Percentiles rank a stretch among this genome's conserved stretches.
phyloP scores from a whole-genome alignment of 2,797 vertebrate genomes.

The Clarias platycephalus region DNA sequence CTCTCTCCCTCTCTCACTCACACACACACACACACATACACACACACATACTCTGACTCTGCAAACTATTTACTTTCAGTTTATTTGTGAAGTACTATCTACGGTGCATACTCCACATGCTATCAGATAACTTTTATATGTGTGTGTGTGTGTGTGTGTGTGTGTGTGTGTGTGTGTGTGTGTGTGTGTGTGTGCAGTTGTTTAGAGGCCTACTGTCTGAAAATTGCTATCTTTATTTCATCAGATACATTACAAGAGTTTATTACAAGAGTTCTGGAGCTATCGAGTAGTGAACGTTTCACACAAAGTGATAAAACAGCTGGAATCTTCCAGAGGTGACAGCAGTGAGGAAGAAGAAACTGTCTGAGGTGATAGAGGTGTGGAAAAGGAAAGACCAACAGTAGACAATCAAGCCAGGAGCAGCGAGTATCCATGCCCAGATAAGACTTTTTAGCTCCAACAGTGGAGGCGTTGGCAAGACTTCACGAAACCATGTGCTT shows the following conservation, averaged over 20 bases:
- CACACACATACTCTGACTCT: conserved; percentile 36
- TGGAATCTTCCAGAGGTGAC: neutral
- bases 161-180: conserved; percentile 27
- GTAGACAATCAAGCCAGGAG: neutral
- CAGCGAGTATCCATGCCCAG: neutral
- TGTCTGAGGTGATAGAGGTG: neutral
- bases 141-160: conserved; percentile 26
- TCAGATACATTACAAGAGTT: too few relatives aligned
- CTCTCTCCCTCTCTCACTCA: conserved; percentile 30
- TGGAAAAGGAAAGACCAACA: neutral
- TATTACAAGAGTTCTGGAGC: neutral
- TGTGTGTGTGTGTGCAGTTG: conserved; percentile 11
- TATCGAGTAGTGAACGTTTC: neutral
- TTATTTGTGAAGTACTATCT: conserved; percentile 49
- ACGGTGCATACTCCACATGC: conserved; percentile 45
- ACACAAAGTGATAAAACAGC: too few relatives aligned
- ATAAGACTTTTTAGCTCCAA: neutral
- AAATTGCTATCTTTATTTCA: neutral
- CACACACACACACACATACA: conserved; percentile 41
- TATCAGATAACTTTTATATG: conserved; percentile 28
- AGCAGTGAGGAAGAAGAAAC: neutral
- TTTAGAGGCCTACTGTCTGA: neutral
- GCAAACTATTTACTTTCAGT: conserved; percentile 56
- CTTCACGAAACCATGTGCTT: neutral
- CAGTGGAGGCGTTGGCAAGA: neutral